Evolutionary conservation across 2,797 vertebrate species (phyloP), one percentile per base, ranked within the genome.

Genomic region (Lacerta bilineata): DNA sequence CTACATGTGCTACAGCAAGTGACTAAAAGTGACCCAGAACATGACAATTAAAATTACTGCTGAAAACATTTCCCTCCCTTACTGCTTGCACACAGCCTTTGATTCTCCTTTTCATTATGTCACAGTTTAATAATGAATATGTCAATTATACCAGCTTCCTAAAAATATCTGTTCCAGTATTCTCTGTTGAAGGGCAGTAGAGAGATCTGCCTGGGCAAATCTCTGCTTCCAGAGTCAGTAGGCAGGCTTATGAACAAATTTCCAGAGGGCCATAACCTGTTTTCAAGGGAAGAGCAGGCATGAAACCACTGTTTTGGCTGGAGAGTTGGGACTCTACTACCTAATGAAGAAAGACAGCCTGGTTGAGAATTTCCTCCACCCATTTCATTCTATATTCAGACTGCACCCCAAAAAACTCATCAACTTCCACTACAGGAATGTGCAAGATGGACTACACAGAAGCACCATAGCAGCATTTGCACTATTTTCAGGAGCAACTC

Each of bases 151-250:
- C 23, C 50, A 85, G 9, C 33, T 55, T 5, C 41, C 69, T 88
- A 74, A 84, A 89, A 93, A 87, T 74, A 80, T 0, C 68, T 50
- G 68, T 92, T 88, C 41, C 89, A 7, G 27, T 87, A 83, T 87
- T 17, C 46, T 6, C 68, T 7, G n/a, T 87, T 80, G 43, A 43
- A 41, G 83, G 76, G 33, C n/a, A 20, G 43, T 36, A 78, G 25
- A 88, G 23, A 41, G 50, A 50, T 59, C 25, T 41, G 43, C 36
- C 64, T 86, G 29, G 41, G 27, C 20, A 78, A 77, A 76, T 72
- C 41, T 88, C 80, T 83, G 43, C 64, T 80, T 59, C 15, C 69
- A 59, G 36, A 20, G 41, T 75, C 25, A 84, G 33, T n/a, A 88
- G 39, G 27, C 10, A 84, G 50, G 5, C 20, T 88, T 59, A 79